Base-by-base conservation (phyloP, 2,888 invertebrate genomes). In the Papilio elwesi region DNA sequence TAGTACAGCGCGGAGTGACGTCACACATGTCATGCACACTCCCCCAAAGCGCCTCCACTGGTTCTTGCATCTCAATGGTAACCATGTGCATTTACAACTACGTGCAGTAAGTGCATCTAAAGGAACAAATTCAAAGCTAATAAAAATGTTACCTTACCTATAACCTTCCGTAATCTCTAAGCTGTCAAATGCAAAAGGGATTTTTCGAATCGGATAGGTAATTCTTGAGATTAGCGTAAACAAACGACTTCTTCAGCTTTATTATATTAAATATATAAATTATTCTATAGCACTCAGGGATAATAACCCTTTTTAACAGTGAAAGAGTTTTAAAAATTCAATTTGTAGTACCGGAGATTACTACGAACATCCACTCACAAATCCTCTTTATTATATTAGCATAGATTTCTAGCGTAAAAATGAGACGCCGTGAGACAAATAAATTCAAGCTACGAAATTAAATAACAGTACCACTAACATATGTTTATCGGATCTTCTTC, bases 21-120 rank as follows among this genome's bases (percentile, higher is more conserved):
- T 59, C 59, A 59, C 59, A 59, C 59, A 12, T n/a, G 38, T 38
- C 38, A 38, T 38, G 38, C 59, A 59, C 38, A 57, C 36, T 26
- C 36, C 36, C 36, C 57, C 7, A 26, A 57, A 57, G 36, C 26
- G 55, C 57, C 36, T 57, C 36, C 57, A 38, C 43, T 43, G 38
- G 9, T 59, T 38, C 7, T 9, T 8, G 38, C 38, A 59, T 38
- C 36, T 59, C 13, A 36, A 13, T 38, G 36, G 57, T 6, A 57
- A 57, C 4, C 26, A 2, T 57, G 36, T 57, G 55, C 57, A 59
- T 36, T 38, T n/a, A 38, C 53, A 55, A 16, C n/a, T 5, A 26
- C 6, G 59, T n/a, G 36, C 38, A 38, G 38, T 59, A 13, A 43
- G 13, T 59, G 59, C 38, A 59, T 43, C 7, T 43, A 9, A 43